Evolutionary conservation across 2,888 invertebrate genomes (phyloP).

Genomic region (Chouioia cunea): DNA sequence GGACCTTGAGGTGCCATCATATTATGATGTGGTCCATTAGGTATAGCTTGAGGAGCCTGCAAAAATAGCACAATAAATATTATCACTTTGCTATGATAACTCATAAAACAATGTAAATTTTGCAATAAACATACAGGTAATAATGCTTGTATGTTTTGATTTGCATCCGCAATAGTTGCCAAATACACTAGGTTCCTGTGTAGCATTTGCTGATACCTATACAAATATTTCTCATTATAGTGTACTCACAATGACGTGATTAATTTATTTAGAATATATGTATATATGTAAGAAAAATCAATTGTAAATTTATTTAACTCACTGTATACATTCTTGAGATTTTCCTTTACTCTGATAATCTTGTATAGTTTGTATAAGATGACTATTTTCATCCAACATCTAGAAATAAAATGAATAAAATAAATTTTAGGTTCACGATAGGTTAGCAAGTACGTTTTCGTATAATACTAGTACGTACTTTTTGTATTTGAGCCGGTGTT

Average conservation of each 20-base stretch:
- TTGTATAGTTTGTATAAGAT: constrained; percentile 95
- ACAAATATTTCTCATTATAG: constrained; percentile 28
- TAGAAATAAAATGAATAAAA: constrained; percentile 63
- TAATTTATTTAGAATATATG: too few species aligned
- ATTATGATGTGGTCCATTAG: constrained; percentile 67
- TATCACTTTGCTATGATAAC: constrained; percentile 14
- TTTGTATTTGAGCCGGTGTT: constrained; percentile 88
- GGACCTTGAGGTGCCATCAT: constrained; percentile 68
- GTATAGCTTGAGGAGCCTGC: constrained; percentile 74
- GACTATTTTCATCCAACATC: constrained; percentile 97
- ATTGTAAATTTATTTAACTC: constrained; percentile 60
- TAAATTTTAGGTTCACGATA: constrained; percentile 8
- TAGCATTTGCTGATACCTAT: constrained; percentile 86
- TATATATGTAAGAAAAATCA: too few species aligned
- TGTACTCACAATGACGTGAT: too few species aligned
- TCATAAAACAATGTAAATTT: background rate
- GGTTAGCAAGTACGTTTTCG: constrained; percentile 22
- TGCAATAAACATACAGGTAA: constrained; percentile 80
- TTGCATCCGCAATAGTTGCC: constrained; percentile 96
- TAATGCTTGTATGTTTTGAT: constrained; percentile 90
- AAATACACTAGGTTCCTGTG: constrained; percentile 96
- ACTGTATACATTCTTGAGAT: constrained; percentile 91
- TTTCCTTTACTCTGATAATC: constrained; percentile 97
- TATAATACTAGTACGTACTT: constrained; percentile 61
- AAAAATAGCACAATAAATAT: constrained; percentile 48